Evolutionary conservation across 1,140 invertebrate species (phyloP).

Genomic region (Coenobita brevimanus): DNA sequence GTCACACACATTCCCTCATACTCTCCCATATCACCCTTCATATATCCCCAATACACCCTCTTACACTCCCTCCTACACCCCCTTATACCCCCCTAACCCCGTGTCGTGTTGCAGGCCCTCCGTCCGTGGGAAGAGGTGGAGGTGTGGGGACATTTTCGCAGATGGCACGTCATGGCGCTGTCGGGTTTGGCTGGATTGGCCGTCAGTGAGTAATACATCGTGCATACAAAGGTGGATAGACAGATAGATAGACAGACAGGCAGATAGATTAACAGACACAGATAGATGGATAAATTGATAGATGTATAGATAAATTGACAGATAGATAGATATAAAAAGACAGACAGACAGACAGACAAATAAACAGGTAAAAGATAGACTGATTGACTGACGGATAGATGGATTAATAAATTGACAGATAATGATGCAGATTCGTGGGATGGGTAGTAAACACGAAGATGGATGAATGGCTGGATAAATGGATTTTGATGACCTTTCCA

Average conservation of each 20-base stretch:
- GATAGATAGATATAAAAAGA: not conserved
- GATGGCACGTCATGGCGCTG: slow-evolving; percentile 74
- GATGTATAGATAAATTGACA: not conserved
- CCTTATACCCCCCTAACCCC: not conserved
- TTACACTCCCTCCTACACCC: not conserved
- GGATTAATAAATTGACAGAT: not conserved
- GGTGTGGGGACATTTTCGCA: slow-evolving; percentile 72
- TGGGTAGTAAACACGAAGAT: too few species aligned
- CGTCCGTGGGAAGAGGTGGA: slow-evolving; percentile 73
- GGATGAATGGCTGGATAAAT: too few species aligned
- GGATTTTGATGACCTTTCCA: too few species aligned
- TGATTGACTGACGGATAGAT: too few species aligned
- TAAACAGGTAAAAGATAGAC: too few species aligned
- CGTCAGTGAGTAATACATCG: slow-evolving; percentile 70
- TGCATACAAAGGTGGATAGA: not conserved
- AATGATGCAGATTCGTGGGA: too few species aligned
- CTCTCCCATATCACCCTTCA: too few species aligned
- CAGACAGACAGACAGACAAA: not conserved
- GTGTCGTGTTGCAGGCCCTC: not conserved
- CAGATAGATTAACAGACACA: not conserved
- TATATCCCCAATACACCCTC: too few species aligned
- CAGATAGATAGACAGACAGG: not conserved
- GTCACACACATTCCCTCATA: too few species aligned
- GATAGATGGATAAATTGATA: not conserved
- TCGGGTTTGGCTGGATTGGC: slow-evolving; percentile 69